Evolutionary conservation across 2,888 invertebrate species (phyloP), one percentile per base, ranked within the genome.

Genomic region (Rhyacophila evoluta): DNA sequence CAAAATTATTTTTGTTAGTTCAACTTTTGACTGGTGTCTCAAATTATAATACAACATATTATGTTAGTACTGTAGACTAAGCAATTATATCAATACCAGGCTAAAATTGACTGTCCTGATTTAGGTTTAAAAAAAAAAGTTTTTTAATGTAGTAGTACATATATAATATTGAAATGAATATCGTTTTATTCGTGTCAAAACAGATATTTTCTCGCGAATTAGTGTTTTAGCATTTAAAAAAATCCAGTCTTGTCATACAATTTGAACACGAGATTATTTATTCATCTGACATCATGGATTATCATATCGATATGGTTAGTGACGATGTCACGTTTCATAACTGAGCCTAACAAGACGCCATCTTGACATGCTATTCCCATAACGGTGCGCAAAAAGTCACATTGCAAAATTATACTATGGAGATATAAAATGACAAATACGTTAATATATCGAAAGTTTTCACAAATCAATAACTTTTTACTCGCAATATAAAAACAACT

Each of bases 261-360:
- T 55, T 55, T 25, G 8, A 55, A 55, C 55, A 55, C 55, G 15
- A 19, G 19, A 55, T 37, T 37, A 68, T 75, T 36, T 36, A 75
- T 69, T 75, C 37, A 25, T 68, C 25, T 29, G 68, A 70, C 39
- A 67, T 28, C 28, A 11, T 29, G 29, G 36, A 75, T 75, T 67
- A 76, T 76, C 76, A 76, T 67, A 55, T 36, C 28, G 27, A 11
- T 76, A 67, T 33, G 76, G 76, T 38, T 19, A 55, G 19, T 37
- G 37, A 41, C 72, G 72, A 72, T 76, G 72, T 76, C 55, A 72
- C 36, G 72, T 28, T 76, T 76, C 41, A 76, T 76, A 76, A 76
- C 76, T 28, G 38, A 38, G 38, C 29, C 74, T 28, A 67, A 33
- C 27, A 38, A 37, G 74, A 75, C 74, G 69, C 69, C 28, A 36